Conservation (phyloP, 2,888 invertebrate species). For the Penaeus monodon region DNA sequence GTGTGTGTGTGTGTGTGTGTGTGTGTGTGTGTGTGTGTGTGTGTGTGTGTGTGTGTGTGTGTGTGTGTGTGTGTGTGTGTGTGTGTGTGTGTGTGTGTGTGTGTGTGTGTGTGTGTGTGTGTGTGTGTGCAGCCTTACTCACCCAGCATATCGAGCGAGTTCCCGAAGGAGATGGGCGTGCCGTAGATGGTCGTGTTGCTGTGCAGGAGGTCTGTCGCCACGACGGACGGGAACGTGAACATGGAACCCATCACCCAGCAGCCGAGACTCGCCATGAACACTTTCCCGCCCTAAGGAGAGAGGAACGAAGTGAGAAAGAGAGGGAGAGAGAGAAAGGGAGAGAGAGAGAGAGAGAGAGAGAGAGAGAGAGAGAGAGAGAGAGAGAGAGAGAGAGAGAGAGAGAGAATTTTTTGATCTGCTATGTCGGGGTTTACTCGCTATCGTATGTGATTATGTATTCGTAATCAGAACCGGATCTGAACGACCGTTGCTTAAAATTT, state of each 20-base stretch:
- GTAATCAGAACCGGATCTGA: too few relatives aligned
- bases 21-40: too few relatives aligned
- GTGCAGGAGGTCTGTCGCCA: background rate
- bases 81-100: too few relatives aligned
- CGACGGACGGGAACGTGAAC: slow-evolving; percentile 31
- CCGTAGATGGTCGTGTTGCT: slow-evolving; percentile 30
- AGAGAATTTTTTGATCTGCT: too few relatives aligned
- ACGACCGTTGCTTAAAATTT: too few relatives aligned
- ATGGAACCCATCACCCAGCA: background rate
- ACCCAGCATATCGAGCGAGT: slow-evolving; percentile 23
- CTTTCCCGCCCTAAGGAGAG: background rate
- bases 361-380: slow-evolving; percentile 21
- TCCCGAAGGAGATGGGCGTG: slow-evolving; percentile 11
- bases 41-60: too few relatives aligned
- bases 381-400: slow-evolving; percentile 23
- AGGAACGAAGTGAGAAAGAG: slow-evolving; percentile 8
- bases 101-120: too few relatives aligned
- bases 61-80: too few relatives aligned
- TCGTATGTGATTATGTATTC: too few relatives aligned
- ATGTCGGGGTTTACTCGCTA: too few relatives aligned
- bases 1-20: too few relatives aligned
- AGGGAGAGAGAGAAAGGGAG: background rate
- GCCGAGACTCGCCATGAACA: background rate
- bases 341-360: slow-evolving; percentile 10
- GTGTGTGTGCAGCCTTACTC: background rate